Evolutionary conservation across 2,888 invertebrate species (phyloP).

Genomic region (Nycteola revayana): DNA sequence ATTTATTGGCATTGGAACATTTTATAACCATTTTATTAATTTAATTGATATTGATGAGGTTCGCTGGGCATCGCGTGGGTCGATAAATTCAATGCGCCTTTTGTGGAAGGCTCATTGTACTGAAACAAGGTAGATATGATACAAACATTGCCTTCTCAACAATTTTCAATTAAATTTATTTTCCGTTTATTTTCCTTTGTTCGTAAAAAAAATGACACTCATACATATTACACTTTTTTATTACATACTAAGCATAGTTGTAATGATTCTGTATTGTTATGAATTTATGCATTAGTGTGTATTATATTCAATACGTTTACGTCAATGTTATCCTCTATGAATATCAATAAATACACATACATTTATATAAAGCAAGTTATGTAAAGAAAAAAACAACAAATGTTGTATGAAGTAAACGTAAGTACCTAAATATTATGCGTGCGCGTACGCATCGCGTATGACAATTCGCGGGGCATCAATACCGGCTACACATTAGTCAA

Average conservation of each 20-base stretch:
- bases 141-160: conserved; percentile 6
- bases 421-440: conserved; percentile 6
- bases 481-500: conserved; percentile 70
- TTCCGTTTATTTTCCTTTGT: too few species aligned
- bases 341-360: too few species aligned
- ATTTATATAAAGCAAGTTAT: too few species aligned
- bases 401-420: conserved; percentile 5
- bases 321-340: not conserved
- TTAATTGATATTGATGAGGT: conserved; percentile 73
- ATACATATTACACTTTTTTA: too few species aligned
- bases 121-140: conserved; percentile 30
- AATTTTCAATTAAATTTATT: too few species aligned
- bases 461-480: conserved; percentile 53
- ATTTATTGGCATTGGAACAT: conserved; percentile 72
- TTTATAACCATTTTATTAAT: conserved; percentile 77
- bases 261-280: not conserved
- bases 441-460: conserved; percentile 32
- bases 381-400: not conserved
- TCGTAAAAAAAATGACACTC: too few species aligned
- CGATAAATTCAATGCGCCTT: conserved; percentile 49
- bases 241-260: too few species aligned
- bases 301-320: conserved; percentile 14
- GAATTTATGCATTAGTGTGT: conserved; percentile 4
- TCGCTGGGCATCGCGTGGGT: conserved; percentile 57
- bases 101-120: conserved; percentile 48